A percentile compares a stretch with the other conserved stretches of the same genome.
phyloP scores from a whole-genome alignment of 2,113 vertebrate genomes.

The Cynoglossus semilaevis region DNA sequence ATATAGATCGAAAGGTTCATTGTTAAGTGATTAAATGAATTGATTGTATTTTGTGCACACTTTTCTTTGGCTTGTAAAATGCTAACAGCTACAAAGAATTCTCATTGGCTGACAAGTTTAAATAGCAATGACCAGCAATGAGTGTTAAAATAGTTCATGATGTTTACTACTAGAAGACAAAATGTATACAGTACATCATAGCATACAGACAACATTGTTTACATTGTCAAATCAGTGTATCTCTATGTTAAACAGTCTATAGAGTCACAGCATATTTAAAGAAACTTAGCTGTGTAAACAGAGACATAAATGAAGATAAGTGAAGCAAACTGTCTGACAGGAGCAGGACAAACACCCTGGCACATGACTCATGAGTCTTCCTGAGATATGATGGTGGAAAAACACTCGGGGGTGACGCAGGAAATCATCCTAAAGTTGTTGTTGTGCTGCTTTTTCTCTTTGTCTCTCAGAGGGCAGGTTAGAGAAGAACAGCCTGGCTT shows the following conservation, averaged over 20 bases:
- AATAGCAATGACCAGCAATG: too few species aligned
- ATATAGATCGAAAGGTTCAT: too few species aligned
- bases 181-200: too few species aligned
- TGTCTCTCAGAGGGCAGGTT: conserved; percentile 81
- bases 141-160: too few species aligned
- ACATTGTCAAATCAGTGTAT: not conserved
- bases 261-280: conserved; percentile 2
- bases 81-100: too few species aligned
- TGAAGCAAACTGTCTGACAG: not conserved
- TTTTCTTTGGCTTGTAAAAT: too few species aligned
- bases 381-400: conserved; percentile 21
- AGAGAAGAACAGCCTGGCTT: conserved; percentile 87
- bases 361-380: conserved; percentile 35
- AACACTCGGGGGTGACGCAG: conserved; percentile 31
- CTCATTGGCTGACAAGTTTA: too few species aligned
- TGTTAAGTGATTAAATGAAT: too few species aligned
- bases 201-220: too few species aligned
- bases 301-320: not conserved
- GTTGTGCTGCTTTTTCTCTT: conserved; percentile 19
- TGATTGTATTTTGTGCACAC: too few species aligned
- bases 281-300: not conserved
- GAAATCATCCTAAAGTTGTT: conserved; percentile 24
- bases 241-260: conserved; percentile 3
- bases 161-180: too few species aligned
- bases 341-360: conserved; percentile 12